Evolutionary conservation across 2,888 invertebrate species (phyloP), one percentile per base, ranked within the genome.

Genomic region (Netelia inedita): DNA sequence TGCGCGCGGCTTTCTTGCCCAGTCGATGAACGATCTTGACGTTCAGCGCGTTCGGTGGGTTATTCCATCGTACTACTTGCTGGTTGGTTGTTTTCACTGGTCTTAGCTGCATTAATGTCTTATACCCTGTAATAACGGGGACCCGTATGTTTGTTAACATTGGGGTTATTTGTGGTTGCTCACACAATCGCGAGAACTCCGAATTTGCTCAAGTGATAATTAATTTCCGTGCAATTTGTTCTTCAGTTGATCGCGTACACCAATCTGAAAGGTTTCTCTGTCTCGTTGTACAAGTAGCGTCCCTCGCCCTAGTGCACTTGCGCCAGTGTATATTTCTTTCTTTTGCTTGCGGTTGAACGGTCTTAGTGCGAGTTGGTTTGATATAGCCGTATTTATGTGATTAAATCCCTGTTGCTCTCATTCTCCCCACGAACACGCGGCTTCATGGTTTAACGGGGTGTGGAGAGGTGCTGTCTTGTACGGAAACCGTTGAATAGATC

Each of bases 161-260:
- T 35, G 35, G 6, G 35, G 35, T 35, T 28, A 1, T 6, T 35
- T 35, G 35, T 35, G 35, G 35, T 35, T 35, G 35, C 41, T 16
- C 68, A 78, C 16, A 66, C 61, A 11, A 81, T 78, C 16, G 81
- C 73, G 11, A 80, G 19, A 0, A 81, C 16, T 61, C 78, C 79
- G 3, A 83, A 63, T 68, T 87, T 87, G 10, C 84, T 81, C 0
- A 89, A 89, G 50, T 88, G 90, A 78, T 90, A 90, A 10, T 79
- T 82, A 3, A 65, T 74, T 68, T 89, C 89, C 1, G 74, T 75
- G 2, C 78, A 84, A 8, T 86, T 88, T 0, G 88, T 89, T 65
- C 88, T 86, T 59, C 88, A 86, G 10, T 86, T 88, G 1, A 89
- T 83, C n/a, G 87, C 85, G 78, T 88, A 88, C 6, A 88, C 87